Evolutionary conservation across 2,113 vertebrate genomes (phyloP).

Genomic region (Mohoua ochrocephala): DNA sequence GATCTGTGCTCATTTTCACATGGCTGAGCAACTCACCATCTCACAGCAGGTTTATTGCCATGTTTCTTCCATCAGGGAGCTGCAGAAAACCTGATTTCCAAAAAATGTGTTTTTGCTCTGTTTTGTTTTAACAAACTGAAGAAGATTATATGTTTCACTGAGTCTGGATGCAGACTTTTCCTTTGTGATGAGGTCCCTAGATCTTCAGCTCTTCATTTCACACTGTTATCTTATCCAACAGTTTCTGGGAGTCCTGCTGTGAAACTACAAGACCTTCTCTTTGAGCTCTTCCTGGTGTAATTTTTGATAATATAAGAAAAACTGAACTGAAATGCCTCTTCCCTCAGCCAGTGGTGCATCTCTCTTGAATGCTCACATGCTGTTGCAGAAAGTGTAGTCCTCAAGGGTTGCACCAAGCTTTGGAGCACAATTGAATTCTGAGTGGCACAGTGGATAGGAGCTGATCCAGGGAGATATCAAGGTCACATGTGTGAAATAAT

Average conservation of each 20-base stretch:
- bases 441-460: background rate
- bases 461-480: background rate
- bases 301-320: constrained; percentile 33
- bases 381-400: background rate
- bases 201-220: constrained; percentile 24
- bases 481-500: background rate
- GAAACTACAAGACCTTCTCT: background rate
- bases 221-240: background rate
- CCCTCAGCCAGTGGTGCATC: background rate
- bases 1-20: background rate
- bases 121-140: constrained; percentile 16
- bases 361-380: background rate
- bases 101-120: background rate
- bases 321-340: background rate
- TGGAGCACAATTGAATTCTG: background rate
- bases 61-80: background rate
- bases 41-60: constrained; percentile 17
- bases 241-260: background rate
- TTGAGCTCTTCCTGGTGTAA: background rate
- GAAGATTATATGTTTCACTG: constrained; percentile 40
- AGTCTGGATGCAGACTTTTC: background rate
- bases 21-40: background rate
- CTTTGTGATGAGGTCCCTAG: background rate
- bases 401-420: background rate
- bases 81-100: background rate